Conservation (phyloP, 1,140 invertebrate genomes). For the Drosophila trapezifrons region DNA sequence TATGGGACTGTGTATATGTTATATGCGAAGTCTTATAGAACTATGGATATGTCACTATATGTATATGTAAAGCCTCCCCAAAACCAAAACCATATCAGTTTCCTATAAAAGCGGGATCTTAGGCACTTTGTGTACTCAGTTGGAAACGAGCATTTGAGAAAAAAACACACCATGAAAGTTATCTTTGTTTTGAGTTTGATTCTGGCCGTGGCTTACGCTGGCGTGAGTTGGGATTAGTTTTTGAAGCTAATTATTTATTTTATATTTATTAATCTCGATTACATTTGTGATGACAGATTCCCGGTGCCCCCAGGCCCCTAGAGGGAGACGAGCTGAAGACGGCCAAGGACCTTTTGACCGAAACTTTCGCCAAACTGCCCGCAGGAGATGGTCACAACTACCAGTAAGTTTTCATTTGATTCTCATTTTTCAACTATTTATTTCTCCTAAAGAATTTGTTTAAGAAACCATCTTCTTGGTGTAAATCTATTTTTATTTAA, state of each 20-base stretch:
- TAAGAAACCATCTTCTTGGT: too few relatives aligned
- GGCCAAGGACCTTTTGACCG: conserved; percentile 3
- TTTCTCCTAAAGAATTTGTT: too few relatives aligned
- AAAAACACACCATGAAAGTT: conserved; percentile 6
- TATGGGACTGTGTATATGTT: too few relatives aligned
- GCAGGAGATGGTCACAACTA: background rate
- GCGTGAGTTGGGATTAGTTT: background rate
- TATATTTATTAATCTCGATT: too few relatives aligned
- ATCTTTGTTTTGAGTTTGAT: conserved; percentile 5
- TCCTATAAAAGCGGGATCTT: conserved; percentile 13
- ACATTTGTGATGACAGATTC: background rate
- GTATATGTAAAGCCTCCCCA: background rate
- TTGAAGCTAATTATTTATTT: background rate
- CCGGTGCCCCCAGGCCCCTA: background rate
- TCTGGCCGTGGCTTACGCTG: conserved; percentile 3
- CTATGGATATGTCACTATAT: too few relatives aligned
- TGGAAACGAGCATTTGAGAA: background rate
- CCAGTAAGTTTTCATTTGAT: background rate
- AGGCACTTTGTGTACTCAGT: background rate
- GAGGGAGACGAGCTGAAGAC: background rate
- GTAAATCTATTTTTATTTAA: too few relatives aligned
- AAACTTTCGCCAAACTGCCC: background rate
- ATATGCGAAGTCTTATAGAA: too few relatives aligned
- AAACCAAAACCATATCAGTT: conserved; percentile 1
- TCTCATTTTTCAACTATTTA: too few relatives aligned